Evolutionary conservation across 2,888 invertebrate species (phyloP).

Genomic region (Idaea aversata): DNA sequence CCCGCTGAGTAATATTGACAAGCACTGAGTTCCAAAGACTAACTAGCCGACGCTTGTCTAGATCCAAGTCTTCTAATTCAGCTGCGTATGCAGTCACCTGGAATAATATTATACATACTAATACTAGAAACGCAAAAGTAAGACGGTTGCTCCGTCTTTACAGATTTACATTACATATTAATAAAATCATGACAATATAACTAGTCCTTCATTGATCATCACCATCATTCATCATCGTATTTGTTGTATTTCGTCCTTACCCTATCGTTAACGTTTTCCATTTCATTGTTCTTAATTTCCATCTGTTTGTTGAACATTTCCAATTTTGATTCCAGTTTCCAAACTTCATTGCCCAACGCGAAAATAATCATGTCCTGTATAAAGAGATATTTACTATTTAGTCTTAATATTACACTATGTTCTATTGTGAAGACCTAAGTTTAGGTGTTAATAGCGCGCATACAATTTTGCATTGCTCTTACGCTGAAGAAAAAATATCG

Average conservation of each 20-base stretch:
- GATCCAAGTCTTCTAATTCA: conserved; percentile 85
- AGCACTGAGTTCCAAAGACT: conserved; percentile 89
- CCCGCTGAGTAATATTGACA: conserved; percentile 84
- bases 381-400: background rate
- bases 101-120: background rate
- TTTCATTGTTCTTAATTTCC: conserved; percentile 82
- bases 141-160: too few relatives aligned
- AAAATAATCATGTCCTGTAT: conserved; percentile 83
- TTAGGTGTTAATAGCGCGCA: too few relatives aligned
- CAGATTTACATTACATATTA: too few relatives aligned
- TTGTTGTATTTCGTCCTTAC: conserved; percentile 32
- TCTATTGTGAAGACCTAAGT: too few relatives aligned
- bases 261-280: conserved; percentile 75
- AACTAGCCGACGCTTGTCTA: conserved; percentile 84
- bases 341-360: conserved; percentile 84
- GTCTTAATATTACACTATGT: background rate
- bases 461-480: too few relatives aligned
- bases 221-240: too few relatives aligned
- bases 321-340: conserved; percentile 84
- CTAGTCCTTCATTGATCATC: too few relatives aligned
- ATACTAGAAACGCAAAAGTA: too few relatives aligned
- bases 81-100: conserved; percentile 85
- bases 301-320: conserved; percentile 83
- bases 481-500: too few relatives aligned
- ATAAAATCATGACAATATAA: too few relatives aligned